Evolutionary conservation across 2,797 vertebrate genomes (phyloP), one percentile per base, ranked within the genome.

Genomic region (Clarias laeviceps): DNA sequence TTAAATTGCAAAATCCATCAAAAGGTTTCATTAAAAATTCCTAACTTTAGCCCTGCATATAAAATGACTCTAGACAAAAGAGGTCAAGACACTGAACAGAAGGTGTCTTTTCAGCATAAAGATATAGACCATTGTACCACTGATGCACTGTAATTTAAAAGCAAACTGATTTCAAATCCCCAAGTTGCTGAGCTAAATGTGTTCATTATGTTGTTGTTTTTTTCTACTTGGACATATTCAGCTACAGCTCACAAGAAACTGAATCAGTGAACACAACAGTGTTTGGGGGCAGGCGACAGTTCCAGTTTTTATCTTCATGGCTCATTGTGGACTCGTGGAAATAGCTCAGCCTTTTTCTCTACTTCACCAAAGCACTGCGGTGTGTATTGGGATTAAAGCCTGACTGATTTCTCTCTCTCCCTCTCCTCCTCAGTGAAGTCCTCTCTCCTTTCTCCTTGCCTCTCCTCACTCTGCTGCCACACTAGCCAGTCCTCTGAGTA

Each of bases 401-500:
- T 78, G 64, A 45, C 84, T 83, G 84, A 65, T 84, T 62, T 87
- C 40, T 77, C 86, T 81, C n/a, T 69, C 40, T 56, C 81, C 12
- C 50, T 59, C 68, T 61, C 82, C 82, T 56, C 68, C 74, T 83
- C 79, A 54, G 54, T 77, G 62, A 80, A 85, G 68, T 82, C 37
- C 69, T 72, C 50, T 87, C 82, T 87, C 84, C 56, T 57, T 24
- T 82, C 86, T 90, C 78, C n/a, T 74, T 80, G 77, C 56, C 82
- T 83, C 77, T 83, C 85, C 32, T 82, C 57, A 27, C 70, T 64
- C 70, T 84, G 73, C 84, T 82, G 95, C 93, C 93, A 95, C 90
- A 91, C 92, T 95, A 95, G 93, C 94, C 93, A 94, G 95, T 95
- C 96, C 96, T 95, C 83, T 82, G 96, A 95, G 94, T 95, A 96